Evolutionary conservation across 2,113 vertebrate genomes (phyloP).

Genomic region (Oncorhynchus nerka): DNA sequence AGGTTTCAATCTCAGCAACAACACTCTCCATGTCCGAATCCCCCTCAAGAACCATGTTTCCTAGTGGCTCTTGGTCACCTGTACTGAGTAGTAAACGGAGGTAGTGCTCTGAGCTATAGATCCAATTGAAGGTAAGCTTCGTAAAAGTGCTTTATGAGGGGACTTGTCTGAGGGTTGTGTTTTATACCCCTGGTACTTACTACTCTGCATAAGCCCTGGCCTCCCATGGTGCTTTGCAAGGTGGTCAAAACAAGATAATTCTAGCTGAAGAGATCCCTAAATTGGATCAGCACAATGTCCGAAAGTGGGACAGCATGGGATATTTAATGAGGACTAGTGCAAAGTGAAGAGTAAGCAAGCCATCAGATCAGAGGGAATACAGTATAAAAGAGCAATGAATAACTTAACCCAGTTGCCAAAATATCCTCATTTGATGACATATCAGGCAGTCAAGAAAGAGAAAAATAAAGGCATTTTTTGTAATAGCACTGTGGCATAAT

Average conservation of each 20-base stretch:
- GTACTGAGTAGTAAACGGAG: slow-evolving; percentile 24
- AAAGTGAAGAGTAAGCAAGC: slow-evolving; percentile 19
- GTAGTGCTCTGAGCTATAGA: slow-evolving; percentile 45
- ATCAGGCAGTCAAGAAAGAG: no score
- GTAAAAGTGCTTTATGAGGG: slow-evolving; percentile 12
- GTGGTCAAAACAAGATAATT: slow-evolving; percentile 81
- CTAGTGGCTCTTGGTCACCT: slow-evolving; percentile 31
- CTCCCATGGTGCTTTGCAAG: slow-evolving; percentile 78
- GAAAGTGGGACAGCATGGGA: slow-evolving; percentile 56
- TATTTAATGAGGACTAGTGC: slow-evolving; percentile 6
- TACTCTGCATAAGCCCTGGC: slow-evolving; percentile 69
- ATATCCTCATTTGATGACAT: no score
- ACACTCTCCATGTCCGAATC: slow-evolving; percentile 77
- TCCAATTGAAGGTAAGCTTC: slow-evolving; percentile 48
- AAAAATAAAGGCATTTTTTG: no score
- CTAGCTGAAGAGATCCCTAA: slow-evolving; percentile 80
- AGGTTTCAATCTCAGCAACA: slow-evolving; percentile 77
- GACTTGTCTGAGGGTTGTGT: slow-evolving; percentile 43
- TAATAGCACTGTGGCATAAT: no score
- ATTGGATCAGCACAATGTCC: slow-evolving; percentile 82
- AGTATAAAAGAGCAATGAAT: background rate
- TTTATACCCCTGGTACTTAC: slow-evolving; percentile 78
- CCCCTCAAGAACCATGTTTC: slow-evolving; percentile 84
- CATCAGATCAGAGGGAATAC: slow-evolving; percentile 9
- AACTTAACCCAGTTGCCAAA: background rate